A percentile compares a stretch with the other conserved stretches of the same genome.
These are phyloP conservation scores for Rhinatrema bivittatum DNA, from an alignment of 2,797 vertebrate species.

Conservation along the genomic window DNA sequence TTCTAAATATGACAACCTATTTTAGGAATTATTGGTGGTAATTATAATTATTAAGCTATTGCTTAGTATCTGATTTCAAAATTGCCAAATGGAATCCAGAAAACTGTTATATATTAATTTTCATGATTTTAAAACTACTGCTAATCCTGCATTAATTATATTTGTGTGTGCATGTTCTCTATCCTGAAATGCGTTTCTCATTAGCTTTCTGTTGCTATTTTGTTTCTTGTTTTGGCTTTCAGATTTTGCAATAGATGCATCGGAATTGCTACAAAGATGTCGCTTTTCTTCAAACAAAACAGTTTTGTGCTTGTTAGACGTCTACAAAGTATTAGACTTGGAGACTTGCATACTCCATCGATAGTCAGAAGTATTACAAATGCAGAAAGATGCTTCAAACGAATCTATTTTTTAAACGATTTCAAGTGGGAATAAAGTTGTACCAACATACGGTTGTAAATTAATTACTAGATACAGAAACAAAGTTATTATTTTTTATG, in stretches of 20 bases:
- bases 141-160: slow-evolving; percentile 41
- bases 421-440: too few species aligned
- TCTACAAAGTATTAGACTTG: slow-evolving; percentile 28
- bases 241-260: slow-evolving; percentile 25
- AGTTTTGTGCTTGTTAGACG: not conserved
- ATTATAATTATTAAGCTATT: too few species aligned
- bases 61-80: slow-evolving; percentile 17
- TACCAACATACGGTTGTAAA: too few species aligned
- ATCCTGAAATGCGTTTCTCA: slow-evolving; percentile 49
- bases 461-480: too few species aligned
- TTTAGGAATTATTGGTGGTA: too few species aligned
- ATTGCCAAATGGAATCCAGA: slow-evolving; percentile 18
- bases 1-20: slow-evolving; percentile 7
- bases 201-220: slow-evolving; percentile 41
- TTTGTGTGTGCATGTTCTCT: slow-evolving; percentile 47
- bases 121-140: too few species aligned
- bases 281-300: slow-evolving; percentile 17
- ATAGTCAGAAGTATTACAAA: slow-evolving; percentile 20
- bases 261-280: slow-evolving; percentile 16
- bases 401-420: too few species aligned
- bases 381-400: too few species aligned
- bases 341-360: slow-evolving; percentile 20
- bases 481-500: too few species aligned
- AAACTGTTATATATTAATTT: too few species aligned
- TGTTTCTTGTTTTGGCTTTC: slow-evolving; percentile 22